Evolutionary conservation across 2,797 vertebrate species (phyloP).

Genomic region (Nyctibius grandis): DNA sequence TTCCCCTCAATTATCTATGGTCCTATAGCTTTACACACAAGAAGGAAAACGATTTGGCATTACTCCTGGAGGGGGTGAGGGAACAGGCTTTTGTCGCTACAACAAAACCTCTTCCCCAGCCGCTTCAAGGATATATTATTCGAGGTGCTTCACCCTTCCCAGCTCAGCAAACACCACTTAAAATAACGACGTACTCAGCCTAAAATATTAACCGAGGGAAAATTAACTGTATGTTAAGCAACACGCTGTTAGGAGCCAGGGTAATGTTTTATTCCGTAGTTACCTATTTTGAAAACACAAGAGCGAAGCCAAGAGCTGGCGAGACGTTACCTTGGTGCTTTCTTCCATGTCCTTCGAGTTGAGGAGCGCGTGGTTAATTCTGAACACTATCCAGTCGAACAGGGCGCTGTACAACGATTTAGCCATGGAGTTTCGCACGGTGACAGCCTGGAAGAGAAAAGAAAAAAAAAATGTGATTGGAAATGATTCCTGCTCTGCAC

Average conservation of each 20-base stretch:
- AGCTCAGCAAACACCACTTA: background rate
- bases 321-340: slow-evolving; percentile 81
- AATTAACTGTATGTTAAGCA: background rate
- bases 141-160: background rate
- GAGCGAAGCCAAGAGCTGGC: background rate
- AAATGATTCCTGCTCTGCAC: background rate
- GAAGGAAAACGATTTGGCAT: background rate
- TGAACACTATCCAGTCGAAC: slow-evolving; percentile 99
- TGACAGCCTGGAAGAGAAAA: slow-evolving; percentile 82
- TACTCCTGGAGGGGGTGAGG: background rate
- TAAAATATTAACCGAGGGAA: background rate
- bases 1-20: accelerated
- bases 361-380: slow-evolving; percentile 97
- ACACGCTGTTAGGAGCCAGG: background rate
- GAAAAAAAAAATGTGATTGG: background rate
- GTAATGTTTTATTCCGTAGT: background rate
- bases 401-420: slow-evolving; percentile 96
- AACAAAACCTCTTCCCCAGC: background rate
- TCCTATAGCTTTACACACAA: background rate
- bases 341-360: slow-evolving; percentile 93
- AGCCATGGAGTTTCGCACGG: slow-evolving; percentile 95
- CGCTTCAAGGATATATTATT: background rate
- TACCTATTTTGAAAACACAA: background rate
- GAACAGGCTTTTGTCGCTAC: background rate
- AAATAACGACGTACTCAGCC: background rate